Conservation (phyloP, 2,888 invertebrate genomes). For the Pogonocherus hispidulus region DNA sequence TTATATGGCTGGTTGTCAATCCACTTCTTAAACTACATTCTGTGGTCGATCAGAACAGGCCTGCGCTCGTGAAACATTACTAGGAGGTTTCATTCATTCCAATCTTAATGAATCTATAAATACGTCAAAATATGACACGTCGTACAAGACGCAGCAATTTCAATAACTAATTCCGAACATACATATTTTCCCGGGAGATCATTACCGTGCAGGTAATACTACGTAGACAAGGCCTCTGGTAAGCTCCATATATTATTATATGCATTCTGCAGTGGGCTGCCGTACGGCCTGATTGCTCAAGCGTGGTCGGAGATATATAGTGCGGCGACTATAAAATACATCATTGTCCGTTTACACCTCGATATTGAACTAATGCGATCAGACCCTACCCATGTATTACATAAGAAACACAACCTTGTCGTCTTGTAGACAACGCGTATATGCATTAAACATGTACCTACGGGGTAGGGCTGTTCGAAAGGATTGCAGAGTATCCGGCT, state of each 20-base stretch:
- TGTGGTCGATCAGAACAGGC: not conserved
- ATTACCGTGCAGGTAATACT: slow-evolving; percentile 28
- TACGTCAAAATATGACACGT: slow-evolving; percentile 38
- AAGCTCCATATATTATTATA: slow-evolving; percentile 21
- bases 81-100: slow-evolving; percentile 13
- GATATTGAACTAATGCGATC: slow-evolving; percentile 31
- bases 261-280: slow-evolving; percentile 34
- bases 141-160: slow-evolving; percentile 26
- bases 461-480: too few species aligned
- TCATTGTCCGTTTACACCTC: slow-evolving; percentile 36
- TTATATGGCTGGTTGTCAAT: too few species aligned
- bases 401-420: slow-evolving; percentile 19
- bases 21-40: not conserved
- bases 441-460: slow-evolving; percentile 1
- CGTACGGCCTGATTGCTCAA: slow-evolving; percentile 23
- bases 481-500: too few species aligned
- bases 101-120: slow-evolving; percentile 41
- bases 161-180: slow-evolving; percentile 27
- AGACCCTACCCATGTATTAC: slow-evolving; percentile 29
- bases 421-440: not conserved
- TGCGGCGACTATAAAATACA: slow-evolving; percentile 33
- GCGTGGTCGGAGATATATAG: slow-evolving; percentile 46
- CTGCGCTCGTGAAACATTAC: slow-evolving; percentile 20
- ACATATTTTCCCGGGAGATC: slow-evolving; percentile 25
- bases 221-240: slow-evolving; percentile 23